Base-by-base conservation (phyloP, 2,113 vertebrate species). In the Chrysochloris asiatica region DNA sequence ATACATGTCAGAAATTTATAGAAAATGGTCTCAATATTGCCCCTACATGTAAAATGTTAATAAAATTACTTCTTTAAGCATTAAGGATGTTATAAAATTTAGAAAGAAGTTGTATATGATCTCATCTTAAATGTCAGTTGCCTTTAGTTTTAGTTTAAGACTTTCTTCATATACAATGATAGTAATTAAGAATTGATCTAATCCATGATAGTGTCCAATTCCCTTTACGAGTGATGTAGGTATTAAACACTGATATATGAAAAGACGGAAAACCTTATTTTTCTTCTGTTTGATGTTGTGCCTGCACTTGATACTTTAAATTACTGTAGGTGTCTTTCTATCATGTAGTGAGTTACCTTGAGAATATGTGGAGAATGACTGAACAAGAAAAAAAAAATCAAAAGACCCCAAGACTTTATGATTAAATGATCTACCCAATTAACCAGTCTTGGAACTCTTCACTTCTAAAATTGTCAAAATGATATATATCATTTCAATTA, bases 401-500 rank as follows among this genome's bases (percentile, higher is more conserved):
- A 90, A 89, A 21, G 26, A 67, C 38, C 2, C 28, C 4, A 75
- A 48, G 63, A 48, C 45, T 28, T 41, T 33, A 36, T 48, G 48
- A 33, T 77, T 89, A 30, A 63, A 3, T 22, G 38, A 22, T 47
- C 8, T 5, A 30, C 14, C 28, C 33, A 5, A 6, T 56, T n/a
- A 73, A 26, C 33, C 36, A 48, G 24, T n/a, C 28, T 24, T 26
- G 13, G 9, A 81, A 69, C 26, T 56, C 19, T 86, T n/a, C 45
- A 2, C 38, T 14, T 79, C 56, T 69, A 56, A 88, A 90, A 85
- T 36, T 83, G 78, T 48, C 65, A 43, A 50, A 88, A 88, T 90
- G 43, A 80, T 41, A 48, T 5, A 8, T 52, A 76, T 48, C 65
- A 36, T 91, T 95, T 85, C 87, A 90, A 91, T 90, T 59, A 63